Evolutionary conservation across 2,113 vertebrate species (phyloP), one percentile per base, ranked within the genome.

Genomic region (Gadus chalcogrammus): DNA sequence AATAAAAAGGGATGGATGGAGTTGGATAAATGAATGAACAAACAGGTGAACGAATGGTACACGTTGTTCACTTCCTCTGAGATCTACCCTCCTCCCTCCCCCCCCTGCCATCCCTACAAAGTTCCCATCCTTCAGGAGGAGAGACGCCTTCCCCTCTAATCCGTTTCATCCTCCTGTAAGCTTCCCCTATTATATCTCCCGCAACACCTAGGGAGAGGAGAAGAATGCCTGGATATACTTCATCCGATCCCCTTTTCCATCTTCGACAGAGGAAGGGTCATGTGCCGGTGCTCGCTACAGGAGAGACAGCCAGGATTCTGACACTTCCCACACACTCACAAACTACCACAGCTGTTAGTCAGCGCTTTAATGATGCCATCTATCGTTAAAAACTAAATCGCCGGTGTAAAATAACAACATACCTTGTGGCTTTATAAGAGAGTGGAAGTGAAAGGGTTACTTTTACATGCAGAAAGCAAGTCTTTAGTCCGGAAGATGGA

Each of bases 261-360:
- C 15, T 9, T 11, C 65, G 58, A 18, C 27, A 16, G 70, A 75
- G 71, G 77, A 84, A 64, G 81, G 61, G 70, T 85, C 81, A 79
- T 78, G 79, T 78, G 83, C 80, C 76, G 81, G 83, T 85, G 70
- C 83, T 80, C 67, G 60, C 77, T 67, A 82, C 8, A 48, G 42
- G 6, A 48, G 11, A 77, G 69, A 78, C 73, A 72, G 68, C 79
- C 63, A 78, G 65, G 69, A 71, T 67, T 68, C 81, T 69, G 76
- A 80, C 69, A 7, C 66, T 75, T 77, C 82, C 82, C 72, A 82
- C 83, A 63, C 35, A 67, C 48, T 53, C 71, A 72, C 75, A 79
- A 24, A 56, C 56, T 67, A 68, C 66, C 60, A 65, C 68, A 75
- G 52, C 68, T 24, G 62, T 64, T 69, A 60, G 18, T 73, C 67